Percentiles rank a stretch among this genome's conserved stretches.
phyloP scores from a whole-genome alignment of 2,113 vertebrate species.

The Origma solitaria region DNA sequence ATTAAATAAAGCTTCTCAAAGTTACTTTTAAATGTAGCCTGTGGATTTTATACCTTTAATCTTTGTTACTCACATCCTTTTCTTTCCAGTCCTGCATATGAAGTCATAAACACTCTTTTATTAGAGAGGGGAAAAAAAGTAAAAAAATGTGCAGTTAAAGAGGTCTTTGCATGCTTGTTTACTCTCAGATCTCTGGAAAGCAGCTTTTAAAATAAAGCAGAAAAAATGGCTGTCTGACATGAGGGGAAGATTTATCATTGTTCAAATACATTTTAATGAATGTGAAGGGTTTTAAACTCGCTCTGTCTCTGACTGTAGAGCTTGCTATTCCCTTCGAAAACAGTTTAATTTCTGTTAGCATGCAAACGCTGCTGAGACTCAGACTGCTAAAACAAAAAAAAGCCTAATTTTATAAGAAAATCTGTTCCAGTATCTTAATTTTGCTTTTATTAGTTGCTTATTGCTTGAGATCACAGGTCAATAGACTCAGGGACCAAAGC shows the following conservation, averaged over 20 bases:
- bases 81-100: conserved; percentile 24
- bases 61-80: conserved; percentile 24
- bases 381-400: background rate
- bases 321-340: conserved; percentile 20
- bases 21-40: background rate
- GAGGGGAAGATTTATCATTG: conserved; percentile 53
- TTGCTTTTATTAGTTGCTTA: conserved; percentile 36
- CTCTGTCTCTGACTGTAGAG: background rate
- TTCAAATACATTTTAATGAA: conserved; percentile 66
- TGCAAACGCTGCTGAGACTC: background rate
- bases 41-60: conserved; percentile 26
- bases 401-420: background rate
- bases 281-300: conserved; percentile 13
- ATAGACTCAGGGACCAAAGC: background rate
- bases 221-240: conserved; percentile 49
- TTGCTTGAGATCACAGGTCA: conserved; percentile 46
- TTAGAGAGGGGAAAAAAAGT: background rate
- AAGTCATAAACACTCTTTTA: conserved; percentile 54
- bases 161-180: conserved; percentile 18
- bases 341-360: conserved; percentile 22
- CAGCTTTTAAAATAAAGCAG: conserved; percentile 62
- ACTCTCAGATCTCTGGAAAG: conserved; percentile 56
- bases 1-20: background rate
- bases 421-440: conserved; percentile 23
- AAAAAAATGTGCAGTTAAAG: conserved; percentile 3